Evolutionary conservation across 2,113 vertebrate species (phyloP), one percentile per base, ranked within the genome.

Genomic region (Xenopus laevis): DNA sequence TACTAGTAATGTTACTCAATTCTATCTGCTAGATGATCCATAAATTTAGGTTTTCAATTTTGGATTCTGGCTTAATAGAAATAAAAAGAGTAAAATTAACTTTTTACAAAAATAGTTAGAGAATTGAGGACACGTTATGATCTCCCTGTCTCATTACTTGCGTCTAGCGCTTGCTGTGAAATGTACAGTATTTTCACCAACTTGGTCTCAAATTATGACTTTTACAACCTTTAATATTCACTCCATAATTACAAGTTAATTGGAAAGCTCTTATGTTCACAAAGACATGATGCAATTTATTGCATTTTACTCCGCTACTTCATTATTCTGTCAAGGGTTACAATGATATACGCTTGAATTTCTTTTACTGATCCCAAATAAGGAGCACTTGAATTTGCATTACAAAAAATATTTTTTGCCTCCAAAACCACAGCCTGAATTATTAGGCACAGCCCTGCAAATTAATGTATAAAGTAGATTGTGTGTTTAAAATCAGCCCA

Each of bases 171-270:
- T 53, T 27, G 46, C 1, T 27, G 65, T 50, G 55, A 74, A 73
- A 17, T 10, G 45, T 67, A n/a, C n/a, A n/a, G n/a, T n/a, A 0
- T 73, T 82, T 50, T 74, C 59, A 46, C 62, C 18, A 65, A 65
- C 21, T 72, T 27, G 62, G 66, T 4, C 10, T 71, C 75, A 46
- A 20, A 59, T 72, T 65, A 65, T 40, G 69, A 67, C 12, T 21
- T 3, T 59, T 47, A 68, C 71, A 66, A 60, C 64, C 59, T 50
- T 52, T 71, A 66, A 66, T 66, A 12, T 8, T 10, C 46, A 80
- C 67, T 72, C 65, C 23, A 72, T 78, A 82, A 69, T 68, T 67
- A 71, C 69, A 65, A 70, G 66, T 69, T 59, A 58, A 53, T 71
- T 47, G 47, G 65, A 61, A 6, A 81, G 13, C 45, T 16, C 0